Evolutionary conservation across 2,797 vertebrate species (phyloP), one percentile per base, ranked within the genome.

Genomic region (Pseudochirops cupreus): DNA sequence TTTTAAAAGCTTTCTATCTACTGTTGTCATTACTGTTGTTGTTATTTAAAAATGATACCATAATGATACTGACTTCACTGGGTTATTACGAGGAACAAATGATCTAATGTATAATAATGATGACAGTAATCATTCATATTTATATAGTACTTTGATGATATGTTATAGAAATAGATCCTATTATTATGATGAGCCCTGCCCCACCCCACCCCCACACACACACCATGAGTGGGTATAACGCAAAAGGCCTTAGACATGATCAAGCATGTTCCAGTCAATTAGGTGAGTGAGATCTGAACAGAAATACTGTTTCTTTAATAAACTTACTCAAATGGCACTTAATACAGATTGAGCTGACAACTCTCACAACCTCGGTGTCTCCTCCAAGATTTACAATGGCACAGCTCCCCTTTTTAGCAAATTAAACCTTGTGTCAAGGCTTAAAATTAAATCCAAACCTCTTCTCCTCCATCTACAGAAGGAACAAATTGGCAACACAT

Each of bases 401-500:
- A 98, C 95, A 97, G 97, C 97, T 98, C 98, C 97, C 97, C 98
- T 97, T 98, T 99, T 98, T 98, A 98, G 98, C 98, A 98, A 98
- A 99, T 99, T 99, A 98, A 98, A 98, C 98, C 98, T 98, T 92
- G 98, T 98, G 98, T 99, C 98, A 98, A 99, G 98, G 97, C 98
- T 99, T 98, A 98, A 98, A 98, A 98, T 99, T 98, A 98, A 98
- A 98, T 98, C 97, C 98, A 98, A 98, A 98, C 96, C 97, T 96
- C 97, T 96, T 98, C 97, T 98, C 92, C 98, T 98, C 97, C 97
- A 96, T 97, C 97, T 98, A 95, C 96, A 98, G 98, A 98, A 98
- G 98, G 98, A 98, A 98, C 97, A 98, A 99, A 99, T 99, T 98
- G 98, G 98, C 98, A 98, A 98, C 98, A 98, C 98, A 98, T 98